These are phyloP conservation scores for Papilio dardanus DNA, from an alignment of 1,140 invertebrate genomes.

Conservation along the genomic window DNA sequence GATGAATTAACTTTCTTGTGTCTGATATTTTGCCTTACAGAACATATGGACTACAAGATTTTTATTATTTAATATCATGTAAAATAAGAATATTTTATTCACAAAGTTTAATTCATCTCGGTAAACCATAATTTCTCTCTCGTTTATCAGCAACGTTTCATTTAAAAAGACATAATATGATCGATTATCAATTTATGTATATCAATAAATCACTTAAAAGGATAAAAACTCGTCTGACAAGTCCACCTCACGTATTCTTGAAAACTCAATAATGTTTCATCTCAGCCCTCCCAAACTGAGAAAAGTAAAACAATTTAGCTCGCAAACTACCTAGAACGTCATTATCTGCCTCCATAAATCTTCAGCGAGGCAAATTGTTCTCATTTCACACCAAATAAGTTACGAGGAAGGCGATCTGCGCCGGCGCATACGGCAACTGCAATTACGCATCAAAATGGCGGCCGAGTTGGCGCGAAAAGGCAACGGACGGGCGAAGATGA, in stretches of 20 bases:
- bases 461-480: constrained; percentile 38
- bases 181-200: constrained; percentile 5
- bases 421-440: constrained; percentile 51
- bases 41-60: too few species aligned
- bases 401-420: constrained; percentile 54
- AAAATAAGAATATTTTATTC: too few species aligned
- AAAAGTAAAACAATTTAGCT: constrained; percentile 59
- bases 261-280: constrained; percentile 42
- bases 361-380: constrained; percentile 68
- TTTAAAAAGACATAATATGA: constrained; percentile 4
- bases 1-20: not conserved
- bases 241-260: constrained; percentile 38
- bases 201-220: constrained; percentile 8
- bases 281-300: constrained; percentile 36
- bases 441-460: constrained; percentile 65
- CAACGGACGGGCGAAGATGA: constrained; percentile 40
- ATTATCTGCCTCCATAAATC: constrained; percentile 70
- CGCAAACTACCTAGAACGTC: constrained; percentile 59
- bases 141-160: not conserved
- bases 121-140: not conserved
- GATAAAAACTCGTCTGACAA: constrained; percentile 14
- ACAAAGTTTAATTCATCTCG: not conserved
- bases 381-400: constrained; percentile 78
- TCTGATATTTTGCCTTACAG: too few species aligned
- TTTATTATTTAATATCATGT: too few species aligned